Base-by-base conservation (phyloP, 2,797 vertebrate species). In the Taenioides sp. region DNA sequence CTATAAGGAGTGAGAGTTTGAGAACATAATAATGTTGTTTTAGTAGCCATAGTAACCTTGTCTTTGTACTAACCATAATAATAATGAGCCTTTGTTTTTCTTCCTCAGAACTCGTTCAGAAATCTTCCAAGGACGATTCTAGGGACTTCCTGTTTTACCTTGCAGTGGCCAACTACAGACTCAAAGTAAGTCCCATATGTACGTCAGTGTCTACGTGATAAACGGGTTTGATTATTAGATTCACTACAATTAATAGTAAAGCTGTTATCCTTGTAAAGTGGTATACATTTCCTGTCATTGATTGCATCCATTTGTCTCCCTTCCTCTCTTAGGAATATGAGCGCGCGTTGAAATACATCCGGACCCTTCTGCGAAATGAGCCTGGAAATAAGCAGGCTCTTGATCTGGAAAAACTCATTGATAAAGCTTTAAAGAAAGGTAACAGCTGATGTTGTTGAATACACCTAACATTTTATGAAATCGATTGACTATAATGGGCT, bases 101-200 rank as follows among this genome's bases (percentile, higher is more conserved):
- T 63, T 75, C 0, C 63, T 27, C 50, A 98, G 96, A 96, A 62
- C 93, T 98, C 60, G 89, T 95, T 75, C 93, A 94, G n/a, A 95
- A 95, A 80, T 89, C 93, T 23, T 90, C 86, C 20, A 96, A 96
- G 84, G 96, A 97, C 0, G 96, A 98, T 40, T 95, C 95, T 40
- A 89, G 96, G 37, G 96, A 97, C 83, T 98, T 93, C 27, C 75
- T 97, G 72, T 97, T 97, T 84, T 98, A 97, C 86, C 90, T 98
- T 57, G 90, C 93, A 0, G 96, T 96, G 84, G 96, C 94, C 70
- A 95, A 97, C 87, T 96, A 97, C 90, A 94, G 95, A 82, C 94
- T 98, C 54, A 97, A 98, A 94, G 96, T 95, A 67, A 80, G 84
- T 80, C 3, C 28, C 31, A 5, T 11, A 37, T 6, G n/a, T 20